Conservation (phyloP, 2,888 invertebrate species). For the Calameuta pallipes region DNA sequence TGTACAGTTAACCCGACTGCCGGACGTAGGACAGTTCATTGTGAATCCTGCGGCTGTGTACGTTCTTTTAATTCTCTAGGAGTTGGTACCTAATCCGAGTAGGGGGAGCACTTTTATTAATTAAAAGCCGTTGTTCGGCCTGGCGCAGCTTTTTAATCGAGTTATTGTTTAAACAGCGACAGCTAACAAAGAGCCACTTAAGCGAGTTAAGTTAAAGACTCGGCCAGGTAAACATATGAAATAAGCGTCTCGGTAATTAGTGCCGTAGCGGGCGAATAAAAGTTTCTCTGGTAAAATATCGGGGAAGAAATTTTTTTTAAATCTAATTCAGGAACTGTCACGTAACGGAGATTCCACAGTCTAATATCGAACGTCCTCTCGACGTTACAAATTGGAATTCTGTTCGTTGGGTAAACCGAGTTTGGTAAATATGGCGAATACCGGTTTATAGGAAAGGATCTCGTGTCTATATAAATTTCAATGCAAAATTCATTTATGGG, state of each 20-base stretch:
- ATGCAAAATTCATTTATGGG: background rate
- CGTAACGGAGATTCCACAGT: background rate
- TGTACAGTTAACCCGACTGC: background rate
- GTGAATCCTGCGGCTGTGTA: background rate
- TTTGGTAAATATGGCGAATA: background rate
- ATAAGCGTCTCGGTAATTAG: slow-evolving; percentile 1
- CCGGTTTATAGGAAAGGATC: background rate
- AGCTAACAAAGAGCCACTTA: slow-evolving; percentile 21
- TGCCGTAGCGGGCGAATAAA: background rate
- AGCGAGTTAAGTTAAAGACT: slow-evolving; percentile 41
- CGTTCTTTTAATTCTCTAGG: background rate
- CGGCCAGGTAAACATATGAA: slow-evolving; percentile 51
- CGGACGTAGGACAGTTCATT: background rate
- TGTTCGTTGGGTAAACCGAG: background rate
- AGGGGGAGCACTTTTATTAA: slow-evolving; percentile 58
- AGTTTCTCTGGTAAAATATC: background rate
- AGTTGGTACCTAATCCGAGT: background rate
- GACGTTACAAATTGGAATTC: background rate
- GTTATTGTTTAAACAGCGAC: slow-evolving; percentile 56
- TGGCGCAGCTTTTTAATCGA: slow-evolving; percentile 54
- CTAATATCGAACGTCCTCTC: background rate
- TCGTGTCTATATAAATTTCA: background rate
- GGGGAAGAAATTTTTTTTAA: background rate
- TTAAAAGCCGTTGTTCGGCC: slow-evolving; percentile 60
- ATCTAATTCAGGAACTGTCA: background rate